Evolutionary conservation across 2,888 invertebrate genomes (phyloP).

Genomic region (Thumatha senex): DNA sequence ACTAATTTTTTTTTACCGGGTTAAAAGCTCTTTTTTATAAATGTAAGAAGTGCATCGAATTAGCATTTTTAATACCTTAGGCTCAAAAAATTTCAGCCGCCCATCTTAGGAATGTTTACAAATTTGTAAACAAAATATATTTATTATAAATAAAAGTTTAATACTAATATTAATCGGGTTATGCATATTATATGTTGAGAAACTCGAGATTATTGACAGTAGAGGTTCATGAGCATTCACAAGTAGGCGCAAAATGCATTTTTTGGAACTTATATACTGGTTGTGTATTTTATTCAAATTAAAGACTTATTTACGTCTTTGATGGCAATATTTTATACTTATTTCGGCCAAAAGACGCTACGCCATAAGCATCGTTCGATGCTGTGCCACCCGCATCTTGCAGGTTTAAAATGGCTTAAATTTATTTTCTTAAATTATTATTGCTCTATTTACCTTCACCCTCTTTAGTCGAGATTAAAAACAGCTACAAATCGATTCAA

Average conservation of each 20-base stretch:
- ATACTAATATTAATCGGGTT: slow-evolving; percentile 37
- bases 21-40: too few species aligned
- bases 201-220: not conserved
- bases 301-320: too few species aligned
- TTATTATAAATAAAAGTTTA: slow-evolving; percentile 25
- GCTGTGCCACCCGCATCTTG: too few species aligned
- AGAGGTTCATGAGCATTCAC: not conserved
- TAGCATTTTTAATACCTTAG: too few species aligned
- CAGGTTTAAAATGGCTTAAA: too few species aligned
- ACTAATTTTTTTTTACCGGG: too few species aligned
- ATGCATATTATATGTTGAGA: slow-evolving; percentile 15
- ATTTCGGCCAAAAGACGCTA: too few species aligned
- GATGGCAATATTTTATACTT: too few species aligned
- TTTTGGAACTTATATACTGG: not conserved
- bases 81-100: too few species aligned
- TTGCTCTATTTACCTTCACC: not conserved
- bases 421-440: too few species aligned
- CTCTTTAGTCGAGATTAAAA: slow-evolving; percentile 13
- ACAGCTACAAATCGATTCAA: slow-evolving; percentile 31
- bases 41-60: too few species aligned
- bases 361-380: too few species aligned
- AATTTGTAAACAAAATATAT: slow-evolving; percentile 32
- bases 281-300: not conserved
- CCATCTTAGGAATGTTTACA: slow-evolving; percentile 31
- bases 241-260: not conserved